Base-by-base conservation (phyloP, 2,113 vertebrate genomes). In the Paraplagusia blochii region DNA sequence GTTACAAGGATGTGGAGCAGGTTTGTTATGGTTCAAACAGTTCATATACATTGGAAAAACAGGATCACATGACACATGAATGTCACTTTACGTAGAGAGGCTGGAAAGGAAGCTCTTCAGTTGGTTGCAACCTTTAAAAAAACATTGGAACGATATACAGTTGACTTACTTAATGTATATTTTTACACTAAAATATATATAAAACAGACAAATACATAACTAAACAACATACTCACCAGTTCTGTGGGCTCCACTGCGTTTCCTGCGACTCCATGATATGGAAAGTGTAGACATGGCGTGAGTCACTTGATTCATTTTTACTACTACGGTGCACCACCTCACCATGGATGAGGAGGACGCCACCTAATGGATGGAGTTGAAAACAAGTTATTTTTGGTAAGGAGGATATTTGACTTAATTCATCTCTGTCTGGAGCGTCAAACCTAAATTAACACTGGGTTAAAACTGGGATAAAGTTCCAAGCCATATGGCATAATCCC, bases 301-400 rank as follows among this genome's bases (percentile, higher is more conserved):
- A 97, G 2, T 29, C 54, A 3, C 82, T 63, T 0, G 96, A 99
- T 9, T 53, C 76, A 87, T 99, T 99, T 38, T 72, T 75, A 1
- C 91, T 90, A 2, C 96, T 99, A 69, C 92, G 93, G n/a, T 99
- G 96, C 36, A 97, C 95, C 0, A 96, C 96, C 63, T 98, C 87
- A 0, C 96, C 95, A 0, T 99, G 93, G 81, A 99, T 98, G 16
- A 99, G 88, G 34, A 99, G 51, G 0, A 91, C 85, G 0, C 90
- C 89, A 15, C 97, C 97, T 99, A 77, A 47, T 6, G 22, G 22
- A 6, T 29, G 22, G 6, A 29, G 22, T 29, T 2, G 6, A 29
- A 29, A 6, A 29, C 2, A 29, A 4, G 22, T 29, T 29, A 2
- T 29, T 29, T 29, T 29, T 29, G 22, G 2, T 29, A 29, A 29